Conservation (phyloP, 2,113 vertebrate species). For the Channa argus region DNA sequence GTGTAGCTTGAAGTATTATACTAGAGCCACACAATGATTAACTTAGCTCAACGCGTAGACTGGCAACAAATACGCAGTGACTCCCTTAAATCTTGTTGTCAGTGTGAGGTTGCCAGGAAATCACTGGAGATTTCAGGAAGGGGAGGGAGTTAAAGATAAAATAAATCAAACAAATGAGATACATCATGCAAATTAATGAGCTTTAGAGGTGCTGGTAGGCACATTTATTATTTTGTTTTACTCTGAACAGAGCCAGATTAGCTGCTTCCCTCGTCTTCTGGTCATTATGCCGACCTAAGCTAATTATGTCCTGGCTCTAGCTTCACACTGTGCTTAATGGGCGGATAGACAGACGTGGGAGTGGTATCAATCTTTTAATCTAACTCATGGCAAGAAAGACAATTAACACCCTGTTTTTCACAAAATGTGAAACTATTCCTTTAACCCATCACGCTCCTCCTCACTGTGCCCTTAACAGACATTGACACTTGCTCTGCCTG, state of each 20-base stretch:
- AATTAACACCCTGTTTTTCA: not conserved
- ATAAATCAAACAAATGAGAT: slow-evolving; percentile 3
- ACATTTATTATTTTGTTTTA: not conserved
- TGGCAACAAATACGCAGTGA: not conserved
- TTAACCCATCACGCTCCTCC: not conserved
- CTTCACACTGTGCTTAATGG: too few species aligned
- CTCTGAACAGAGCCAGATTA: not conserved
- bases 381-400: not conserved
- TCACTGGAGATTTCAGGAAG: not conserved
- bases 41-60: not conserved
- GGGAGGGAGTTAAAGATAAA: not conserved
- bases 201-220: not conserved
- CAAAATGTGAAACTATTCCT: not conserved
- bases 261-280: too few species aligned
- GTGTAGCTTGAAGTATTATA: too few species aligned
- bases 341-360: not conserved
- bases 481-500: not conserved
- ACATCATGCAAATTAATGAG: not conserved
- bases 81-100: not conserved
- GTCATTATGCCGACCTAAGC: not conserved
- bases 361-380: not conserved
- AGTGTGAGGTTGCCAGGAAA: slow-evolving; percentile 1
- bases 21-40: not conserved
- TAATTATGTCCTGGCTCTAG: not conserved
- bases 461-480: not conserved